Conservation (phyloP, 2,113 vertebrate species). For the Cyphomyrus plagiostoma region DNA sequence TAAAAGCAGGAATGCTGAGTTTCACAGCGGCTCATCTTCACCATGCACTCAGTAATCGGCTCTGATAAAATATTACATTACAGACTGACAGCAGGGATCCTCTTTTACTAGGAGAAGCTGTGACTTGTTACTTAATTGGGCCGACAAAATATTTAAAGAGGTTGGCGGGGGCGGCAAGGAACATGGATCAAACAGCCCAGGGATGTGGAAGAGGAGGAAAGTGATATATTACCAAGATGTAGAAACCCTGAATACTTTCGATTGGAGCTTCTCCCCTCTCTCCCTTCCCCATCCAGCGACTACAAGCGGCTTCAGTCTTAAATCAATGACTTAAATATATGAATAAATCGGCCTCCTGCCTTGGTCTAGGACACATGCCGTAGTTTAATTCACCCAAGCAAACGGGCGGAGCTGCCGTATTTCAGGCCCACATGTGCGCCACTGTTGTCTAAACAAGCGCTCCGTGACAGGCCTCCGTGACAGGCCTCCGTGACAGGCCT, state of each 20-base stretch:
- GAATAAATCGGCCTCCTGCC: conserved; percentile 59
- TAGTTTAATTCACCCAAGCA: conserved; percentile 62
- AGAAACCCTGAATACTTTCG: conserved; percentile 37
- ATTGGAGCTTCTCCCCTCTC: conserved; percentile 21
- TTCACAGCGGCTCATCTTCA: conserved; percentile 44
- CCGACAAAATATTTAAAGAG: conserved; percentile 44
- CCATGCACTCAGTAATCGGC: conserved; percentile 62
- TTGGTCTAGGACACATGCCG: conserved; percentile 63
- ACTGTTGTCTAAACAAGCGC: conserved; percentile 70
- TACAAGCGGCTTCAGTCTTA: conserved; percentile 44
- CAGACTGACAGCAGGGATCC: background rate
- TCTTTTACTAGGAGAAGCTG: background rate
- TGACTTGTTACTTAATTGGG: conserved; percentile 18
- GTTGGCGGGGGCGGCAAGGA: conserved; percentile 30
- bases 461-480: conserved; percentile 52
- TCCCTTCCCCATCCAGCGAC: conserved; percentile 26
- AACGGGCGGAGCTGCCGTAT: conserved; percentile 52
- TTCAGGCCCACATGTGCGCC: conserved; percentile 67
- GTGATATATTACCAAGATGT: conserved; percentile 47
- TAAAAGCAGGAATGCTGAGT: conserved; percentile 66
- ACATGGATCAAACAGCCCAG: conserved; percentile 49
- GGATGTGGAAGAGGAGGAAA: conserved; percentile 27
- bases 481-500: conserved; percentile 53
- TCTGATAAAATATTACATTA: conserved; percentile 39
- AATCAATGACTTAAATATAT: conserved; percentile 66